Evolutionary conservation across 2,797 vertebrate species (phyloP), one percentile per base, ranked within the genome.

Genomic region (Fringilla coelebs): DNA sequence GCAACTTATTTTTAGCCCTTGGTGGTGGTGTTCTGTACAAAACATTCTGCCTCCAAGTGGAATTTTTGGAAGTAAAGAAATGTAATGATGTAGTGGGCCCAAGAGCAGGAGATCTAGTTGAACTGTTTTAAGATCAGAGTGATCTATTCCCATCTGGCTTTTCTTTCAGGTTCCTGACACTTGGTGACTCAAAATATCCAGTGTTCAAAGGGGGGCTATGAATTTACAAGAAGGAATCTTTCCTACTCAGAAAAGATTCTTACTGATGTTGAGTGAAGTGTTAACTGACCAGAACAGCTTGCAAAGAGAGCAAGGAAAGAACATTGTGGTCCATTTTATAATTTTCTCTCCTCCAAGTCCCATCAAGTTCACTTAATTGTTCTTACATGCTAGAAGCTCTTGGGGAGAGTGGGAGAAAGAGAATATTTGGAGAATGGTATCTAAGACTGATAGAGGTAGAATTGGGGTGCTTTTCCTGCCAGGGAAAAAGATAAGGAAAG

Each of bases 1-100:
- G 29, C 38, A 75, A 15, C n/a, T 82, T 92, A 82, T 90, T 93
- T 92, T 93, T 95, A 85, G 88, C 41, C 18, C 17, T 36, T 89
- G 57, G 16, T 79, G 51, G 62, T 79, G 25, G 18, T 68, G 68
- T 63, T 93, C 61, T 82, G 48, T 66, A 54, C 32, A 48, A 85
- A 91, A 90, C 31, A 84, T 85, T 71, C 45, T 52, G 45, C 38
- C 38, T 82, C 21, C 40, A 73, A 89, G 48, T 57, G 45, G 45
- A 94, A 76, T 36, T 85, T 81, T 89, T 90, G 65, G 52, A 89
- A 81, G n/a, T 68, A 66, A 80, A 78, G 43, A 57, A 66, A 76
- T 70, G 16, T 63, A 75, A 63, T 58, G 13, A 13, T 40, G 29
- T 45, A 25, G 55, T 8, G 15, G 32, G 32, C 17, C 26, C 31